Evolutionary conservation across 2,888 invertebrate species (phyloP).

Genomic region (Pediacus dermestoides): DNA sequence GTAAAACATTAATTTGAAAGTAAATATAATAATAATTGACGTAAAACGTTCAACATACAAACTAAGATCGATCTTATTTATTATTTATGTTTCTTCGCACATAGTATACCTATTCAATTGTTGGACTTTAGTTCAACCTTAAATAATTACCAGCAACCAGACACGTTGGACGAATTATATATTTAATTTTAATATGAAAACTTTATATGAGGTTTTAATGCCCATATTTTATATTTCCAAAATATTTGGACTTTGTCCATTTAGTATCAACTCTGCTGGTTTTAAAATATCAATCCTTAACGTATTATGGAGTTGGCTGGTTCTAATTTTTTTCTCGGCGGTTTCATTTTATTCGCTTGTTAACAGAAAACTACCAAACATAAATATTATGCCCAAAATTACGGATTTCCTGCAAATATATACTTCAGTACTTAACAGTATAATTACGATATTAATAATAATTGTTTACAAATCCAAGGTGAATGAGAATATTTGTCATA

Average conservation of each 20-base stretch:
- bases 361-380: not conserved
- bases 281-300: not conserved
- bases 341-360: not conserved
- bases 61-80: too few species aligned
- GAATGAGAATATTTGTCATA: not conserved
- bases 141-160: too few species aligned
- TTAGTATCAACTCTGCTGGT: not conserved
- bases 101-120: too few species aligned
- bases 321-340: not conserved
- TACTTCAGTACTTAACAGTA: not conserved
- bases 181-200: too few species aligned
- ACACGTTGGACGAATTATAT: too few species aligned
- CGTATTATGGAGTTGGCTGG: not conserved
- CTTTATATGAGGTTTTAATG: not conserved
- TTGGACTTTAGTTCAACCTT: too few species aligned
- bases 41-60: too few species aligned
- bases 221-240: not conserved
- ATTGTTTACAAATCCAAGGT: not conserved
- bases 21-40: too few species aligned
- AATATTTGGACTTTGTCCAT: not conserved
- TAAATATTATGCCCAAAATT: not conserved
- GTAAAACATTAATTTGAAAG: too few species aligned
- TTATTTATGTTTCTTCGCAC: too few species aligned
- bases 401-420: not conserved
- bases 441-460: not conserved